phyloP scores from a whole-genome alignment of 2,888 invertebrate species.

The Harpagoxenus sublaevis region DNA sequence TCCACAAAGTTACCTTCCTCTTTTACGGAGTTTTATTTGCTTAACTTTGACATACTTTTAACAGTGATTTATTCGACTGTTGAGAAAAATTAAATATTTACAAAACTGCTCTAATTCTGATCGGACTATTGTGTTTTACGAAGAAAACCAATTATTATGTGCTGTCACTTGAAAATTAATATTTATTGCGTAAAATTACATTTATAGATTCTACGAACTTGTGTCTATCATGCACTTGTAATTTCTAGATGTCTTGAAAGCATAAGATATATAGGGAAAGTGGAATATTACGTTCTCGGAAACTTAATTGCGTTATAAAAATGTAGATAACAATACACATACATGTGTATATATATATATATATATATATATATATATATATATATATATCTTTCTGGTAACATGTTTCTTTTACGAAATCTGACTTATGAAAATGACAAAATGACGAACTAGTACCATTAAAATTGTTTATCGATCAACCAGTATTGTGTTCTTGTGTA shows the following conservation, averaged over 20 bases:
- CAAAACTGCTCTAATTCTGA: not conserved
- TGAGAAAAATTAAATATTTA: not conserved
- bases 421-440: not conserved
- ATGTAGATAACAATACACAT: not conserved
- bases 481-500: not conserved
- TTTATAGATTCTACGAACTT: constrained; percentile 5
- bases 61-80: not conserved
- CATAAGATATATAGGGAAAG: not conserved
- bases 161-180: constrained; percentile 24
- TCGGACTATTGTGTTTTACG: constrained; percentile 18
- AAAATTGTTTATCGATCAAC: constrained; percentile 1
- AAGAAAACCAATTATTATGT: not conserved
- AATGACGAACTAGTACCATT: not conserved
- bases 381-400: not conserved
- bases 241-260: constrained; percentile 17
- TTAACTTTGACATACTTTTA: not conserved
- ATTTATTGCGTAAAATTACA: constrained; percentile 4
- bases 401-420: not conserved
- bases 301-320: not conserved
- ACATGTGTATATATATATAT: not conserved
- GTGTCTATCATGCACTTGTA: not conserved
- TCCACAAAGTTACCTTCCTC: not conserved
- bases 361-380: not conserved
- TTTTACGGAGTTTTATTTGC: not conserved
- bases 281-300: not conserved